phyloP scores from a whole-genome alignment of 2,797 vertebrate species.

The Novumbra hubbsi region DNA sequence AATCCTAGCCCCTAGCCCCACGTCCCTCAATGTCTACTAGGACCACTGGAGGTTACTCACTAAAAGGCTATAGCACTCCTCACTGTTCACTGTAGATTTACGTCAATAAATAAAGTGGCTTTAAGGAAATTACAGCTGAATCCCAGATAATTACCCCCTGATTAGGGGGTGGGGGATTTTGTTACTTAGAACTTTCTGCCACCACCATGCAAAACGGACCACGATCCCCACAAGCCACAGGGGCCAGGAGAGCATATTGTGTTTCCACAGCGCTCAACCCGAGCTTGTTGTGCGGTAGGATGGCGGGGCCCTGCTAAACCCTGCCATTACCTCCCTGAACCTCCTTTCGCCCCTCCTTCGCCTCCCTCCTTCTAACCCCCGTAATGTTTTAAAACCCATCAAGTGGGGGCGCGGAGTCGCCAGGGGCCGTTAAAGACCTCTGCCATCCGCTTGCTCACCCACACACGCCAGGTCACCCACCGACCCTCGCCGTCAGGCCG shows the following conservation, averaged over 20 bases:
- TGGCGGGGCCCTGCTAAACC: constrained; percentile 43
- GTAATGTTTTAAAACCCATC: constrained; percentile 52
- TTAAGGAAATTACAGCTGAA: background rate
- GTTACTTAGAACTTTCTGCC: constrained; percentile 14
- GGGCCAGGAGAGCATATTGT: constrained; percentile 15
- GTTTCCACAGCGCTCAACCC: constrained; percentile 48
- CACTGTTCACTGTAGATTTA: background rate
- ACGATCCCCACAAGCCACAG: background rate
- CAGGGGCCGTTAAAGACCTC: constrained; percentile 65
- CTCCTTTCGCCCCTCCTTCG: constrained; percentile 16
- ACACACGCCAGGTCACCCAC: constrained; percentile 52
- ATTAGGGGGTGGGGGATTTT: constrained; percentile 12
- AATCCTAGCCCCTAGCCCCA: constrained; percentile 30
- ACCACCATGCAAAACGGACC: constrained; percentile 15
- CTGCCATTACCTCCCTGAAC: constrained; percentile 55
- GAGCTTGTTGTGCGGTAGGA: constrained; percentile 41
- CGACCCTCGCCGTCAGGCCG: constrained; percentile 47
- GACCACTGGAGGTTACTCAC: constrained; percentile 17
- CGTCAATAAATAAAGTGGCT: background rate
- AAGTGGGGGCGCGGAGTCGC: constrained; percentile 41
- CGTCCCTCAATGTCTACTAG: constrained; percentile 26
- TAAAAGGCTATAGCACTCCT: background rate
- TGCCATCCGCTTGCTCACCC: constrained; percentile 21
- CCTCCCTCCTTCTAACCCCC: constrained; percentile 41
- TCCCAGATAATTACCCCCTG: constrained; percentile 14